Conservation (phyloP, 1,140 invertebrate genomes). For the Melipona quadrifasciata region DNA sequence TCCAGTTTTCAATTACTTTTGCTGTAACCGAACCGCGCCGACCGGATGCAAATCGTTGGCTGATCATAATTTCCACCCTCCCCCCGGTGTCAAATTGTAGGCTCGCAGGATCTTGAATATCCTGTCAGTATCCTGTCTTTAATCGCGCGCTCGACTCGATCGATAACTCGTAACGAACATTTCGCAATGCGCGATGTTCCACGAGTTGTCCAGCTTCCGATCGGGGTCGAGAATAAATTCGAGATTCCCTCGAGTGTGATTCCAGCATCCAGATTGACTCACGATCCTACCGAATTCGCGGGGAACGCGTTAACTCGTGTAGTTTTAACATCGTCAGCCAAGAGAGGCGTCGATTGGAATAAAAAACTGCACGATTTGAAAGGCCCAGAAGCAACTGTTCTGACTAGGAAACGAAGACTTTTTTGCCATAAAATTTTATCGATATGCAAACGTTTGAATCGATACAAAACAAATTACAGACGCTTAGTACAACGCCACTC, state of each 20-base stretch:
- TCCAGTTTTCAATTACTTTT: slow-evolving; percentile 46
- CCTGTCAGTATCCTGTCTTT: too few relatives aligned
- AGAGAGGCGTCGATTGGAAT: too few relatives aligned
- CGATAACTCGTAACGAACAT: not conserved
- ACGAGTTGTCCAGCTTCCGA: not conserved
- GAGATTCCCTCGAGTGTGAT: not conserved
- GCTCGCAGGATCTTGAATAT: not conserved
- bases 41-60: slow-evolving; percentile 21
- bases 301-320: slow-evolving; percentile 14
- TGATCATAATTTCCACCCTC: not conserved
- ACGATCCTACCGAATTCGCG: not conserved
- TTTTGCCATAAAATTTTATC: too few relatives aligned
- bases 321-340: slow-evolving; percentile 20
- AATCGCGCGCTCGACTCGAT: not conserved
- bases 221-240: not conserved
- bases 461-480: too few relatives aligned
- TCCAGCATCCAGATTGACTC: not conserved
- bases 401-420: too few relatives aligned
- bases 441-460: too few relatives aligned
- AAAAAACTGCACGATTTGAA: too few relatives aligned
- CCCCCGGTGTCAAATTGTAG: not conserved
- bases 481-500: too few relatives aligned
- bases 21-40: not conserved
- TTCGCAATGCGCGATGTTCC: not conserved
- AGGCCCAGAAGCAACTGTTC: too few relatives aligned